These are phyloP conservation scores for Aquatica leii DNA, from an alignment of 2,888 invertebrate genomes.

Conservation along the genomic window DNA sequence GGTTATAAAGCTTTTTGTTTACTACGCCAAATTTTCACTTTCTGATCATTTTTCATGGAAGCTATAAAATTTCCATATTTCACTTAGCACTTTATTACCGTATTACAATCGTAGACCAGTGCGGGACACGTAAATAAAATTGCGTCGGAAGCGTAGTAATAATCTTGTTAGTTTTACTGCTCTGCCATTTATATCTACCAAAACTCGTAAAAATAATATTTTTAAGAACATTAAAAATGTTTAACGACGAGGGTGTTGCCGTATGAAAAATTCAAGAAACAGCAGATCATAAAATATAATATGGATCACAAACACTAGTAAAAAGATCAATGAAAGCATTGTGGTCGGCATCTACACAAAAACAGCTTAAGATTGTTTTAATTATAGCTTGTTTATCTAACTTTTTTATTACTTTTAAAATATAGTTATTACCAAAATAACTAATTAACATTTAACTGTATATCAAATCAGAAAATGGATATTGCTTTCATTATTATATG, in stretches of 20 bases:
- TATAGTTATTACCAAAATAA: no score
- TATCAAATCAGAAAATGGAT: no score
- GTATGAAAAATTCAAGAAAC: conserved; percentile 29
- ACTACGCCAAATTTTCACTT: conserved; percentile 29
- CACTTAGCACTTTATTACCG: conserved; percentile 30
- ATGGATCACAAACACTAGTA: no score
- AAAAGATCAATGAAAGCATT: no score
- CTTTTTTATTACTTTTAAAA: no score
- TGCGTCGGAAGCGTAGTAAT: conserved; percentile 29
- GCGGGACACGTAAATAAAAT: conserved; percentile 24
- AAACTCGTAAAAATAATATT: conserved; percentile 35
- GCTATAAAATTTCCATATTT: conserved; percentile 34
- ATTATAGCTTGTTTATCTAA: no score
- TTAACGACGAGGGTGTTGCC: conserved; percentile 28
- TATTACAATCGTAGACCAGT: conserved; percentile 25
- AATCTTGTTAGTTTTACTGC: conserved; percentile 36
- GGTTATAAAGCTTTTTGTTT: conserved; percentile 12
- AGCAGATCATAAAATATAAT: background rate
- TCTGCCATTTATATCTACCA: conserved; percentile 25
- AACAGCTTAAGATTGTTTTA: no score
- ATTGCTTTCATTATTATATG: no score
- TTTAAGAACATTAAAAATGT: conserved; percentile 32
- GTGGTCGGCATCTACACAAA: no score
- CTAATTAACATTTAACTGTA: no score
- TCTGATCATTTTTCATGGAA: conserved; percentile 23